phyloP scores from a whole-genome alignment of 2,797 vertebrate genomes.

The Schizopygopsis pylzovi region DNA sequence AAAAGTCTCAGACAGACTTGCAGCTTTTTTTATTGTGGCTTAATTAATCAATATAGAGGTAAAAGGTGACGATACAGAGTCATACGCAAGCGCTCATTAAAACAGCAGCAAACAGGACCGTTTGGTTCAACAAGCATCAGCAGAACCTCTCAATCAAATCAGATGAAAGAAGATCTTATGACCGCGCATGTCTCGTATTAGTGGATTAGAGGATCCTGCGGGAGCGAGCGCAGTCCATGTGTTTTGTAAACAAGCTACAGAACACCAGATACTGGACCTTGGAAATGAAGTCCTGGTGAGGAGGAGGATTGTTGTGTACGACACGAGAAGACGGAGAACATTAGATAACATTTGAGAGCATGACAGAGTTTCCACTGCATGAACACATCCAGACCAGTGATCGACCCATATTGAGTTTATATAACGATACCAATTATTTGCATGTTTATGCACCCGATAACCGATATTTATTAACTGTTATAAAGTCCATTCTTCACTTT shows the following conservation, averaged over 20 bases:
- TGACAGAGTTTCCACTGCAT: background rate
- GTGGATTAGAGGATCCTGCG: conserved; percentile 15
- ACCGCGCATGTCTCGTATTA: conserved; percentile 18
- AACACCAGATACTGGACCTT: background rate
- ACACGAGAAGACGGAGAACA: background rate
- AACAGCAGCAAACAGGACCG: background rate
- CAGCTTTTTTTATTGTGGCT: too few relatives aligned
- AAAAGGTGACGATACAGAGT: background rate
- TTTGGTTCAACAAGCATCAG: background rate
- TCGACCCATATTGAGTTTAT: too few relatives aligned
- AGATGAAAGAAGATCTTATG: conserved; percentile 32
- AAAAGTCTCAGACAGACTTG: too few relatives aligned
- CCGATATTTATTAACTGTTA: too few relatives aligned
- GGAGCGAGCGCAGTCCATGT: background rate
- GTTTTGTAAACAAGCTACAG: conserved; percentile 35
- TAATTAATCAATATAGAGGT: too few relatives aligned
- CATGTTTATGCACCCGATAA: too few relatives aligned
- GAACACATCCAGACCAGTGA: background rate
- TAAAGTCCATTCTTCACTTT: too few relatives aligned
- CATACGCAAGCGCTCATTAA: background rate
- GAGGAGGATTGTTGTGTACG: background rate
- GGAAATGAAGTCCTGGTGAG: background rate
- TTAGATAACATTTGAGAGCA: background rate
- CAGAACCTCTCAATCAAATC: background rate
- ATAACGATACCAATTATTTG: too few relatives aligned